phyloP scores from a whole-genome alignment of 1,140 invertebrate genomes.

The Drosophila fuyamai region DNA sequence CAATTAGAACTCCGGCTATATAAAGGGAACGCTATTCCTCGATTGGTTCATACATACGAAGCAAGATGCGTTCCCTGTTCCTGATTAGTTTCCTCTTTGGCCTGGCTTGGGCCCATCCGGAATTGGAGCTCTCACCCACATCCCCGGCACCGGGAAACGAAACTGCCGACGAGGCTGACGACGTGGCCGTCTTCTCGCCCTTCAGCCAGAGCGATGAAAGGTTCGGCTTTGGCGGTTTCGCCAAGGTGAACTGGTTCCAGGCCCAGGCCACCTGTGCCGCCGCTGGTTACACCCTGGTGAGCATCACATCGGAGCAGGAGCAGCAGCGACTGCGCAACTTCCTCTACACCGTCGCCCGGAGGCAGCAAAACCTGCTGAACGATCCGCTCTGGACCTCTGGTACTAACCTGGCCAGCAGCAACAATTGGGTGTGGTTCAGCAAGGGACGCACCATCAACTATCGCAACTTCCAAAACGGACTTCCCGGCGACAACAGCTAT shows the following conservation, averaged over 20 bases:
- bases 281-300: slow-evolving; percentile 41
- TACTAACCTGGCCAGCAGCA: slow-evolving; percentile 28
- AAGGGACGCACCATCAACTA: slow-evolving; percentile 45
- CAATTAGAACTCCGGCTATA: slow-evolving; percentile 32
- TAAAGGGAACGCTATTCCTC: slow-evolving; percentile 3
- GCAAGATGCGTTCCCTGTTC: slow-evolving; percentile 32
- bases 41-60: slow-evolving; percentile 2
- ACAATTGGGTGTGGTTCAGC: slow-evolving; percentile 49
- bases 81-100: slow-evolving; percentile 17
- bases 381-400: slow-evolving; percentile 44
- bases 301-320: slow-evolving; percentile 33
- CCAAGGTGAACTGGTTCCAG: slow-evolving; percentile 56
- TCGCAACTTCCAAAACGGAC: slow-evolving; percentile 40
- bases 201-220: slow-evolving; percentile 19
- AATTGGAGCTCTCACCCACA: neutral
- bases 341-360: slow-evolving; percentile 12
- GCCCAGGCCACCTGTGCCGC: slow-evolving; percentile 41
- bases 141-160: slow-evolving; percentile 18
- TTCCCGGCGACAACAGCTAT: neutral
- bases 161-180: neutral
- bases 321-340: slow-evolving; percentile 38
- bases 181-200: slow-evolving; percentile 27
- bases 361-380: slow-evolving; percentile 17
- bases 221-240: slow-evolving; percentile 43
- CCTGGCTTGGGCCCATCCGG: slow-evolving; percentile 7